Conservation (phyloP, 2,888 invertebrate species). For the Subacronicta megacephala region DNA sequence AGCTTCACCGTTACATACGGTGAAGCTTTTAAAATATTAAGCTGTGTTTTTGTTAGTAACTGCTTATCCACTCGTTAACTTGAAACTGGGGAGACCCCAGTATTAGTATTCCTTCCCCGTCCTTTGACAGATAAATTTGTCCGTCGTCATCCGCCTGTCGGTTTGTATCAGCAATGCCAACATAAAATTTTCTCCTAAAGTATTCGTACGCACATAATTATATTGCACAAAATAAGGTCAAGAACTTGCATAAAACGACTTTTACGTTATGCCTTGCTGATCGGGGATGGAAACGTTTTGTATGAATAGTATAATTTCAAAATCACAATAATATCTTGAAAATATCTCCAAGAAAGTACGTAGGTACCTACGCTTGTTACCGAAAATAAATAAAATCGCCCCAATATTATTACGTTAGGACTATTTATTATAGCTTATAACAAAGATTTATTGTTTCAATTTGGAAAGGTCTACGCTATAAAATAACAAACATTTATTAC, state of each 20-base stretch:
- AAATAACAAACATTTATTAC: slow-evolving; percentile 55
- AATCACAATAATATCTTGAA: slow-evolving; percentile 23
- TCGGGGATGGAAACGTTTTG: slow-evolving; percentile 21
- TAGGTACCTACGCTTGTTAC: slow-evolving; percentile 18
- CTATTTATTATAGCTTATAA: slow-evolving; percentile 53
- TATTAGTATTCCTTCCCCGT: slow-evolving; percentile 57
- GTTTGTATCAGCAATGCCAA: slow-evolving; percentile 43
- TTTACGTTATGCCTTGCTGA: slow-evolving; percentile 35
- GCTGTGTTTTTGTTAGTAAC: slow-evolving; percentile 15
- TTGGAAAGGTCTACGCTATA: slow-evolving; percentile 44
- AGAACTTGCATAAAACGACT: slow-evolving; percentile 46
- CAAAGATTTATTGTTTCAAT: slow-evolving; percentile 53
- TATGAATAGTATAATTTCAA: slow-evolving; percentile 17
- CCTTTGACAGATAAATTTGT: slow-evolving; percentile 55
- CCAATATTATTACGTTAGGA: slow-evolving; percentile 40
- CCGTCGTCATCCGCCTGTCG: slow-evolving; percentile 53
- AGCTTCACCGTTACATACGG: too few relatives aligned
- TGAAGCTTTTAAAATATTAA: slow-evolving; percentile 1
- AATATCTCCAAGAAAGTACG: slow-evolving; percentile 18
- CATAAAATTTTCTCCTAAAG: slow-evolving; percentile 48
- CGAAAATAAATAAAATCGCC: slow-evolving; percentile 43
- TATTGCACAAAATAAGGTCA: slow-evolving; percentile 53
- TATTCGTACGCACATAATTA: slow-evolving; percentile 50
- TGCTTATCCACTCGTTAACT: slow-evolving; percentile 4
- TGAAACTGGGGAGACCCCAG: slow-evolving; percentile 25